A percentile compares a stretch with the other conserved stretches of the same genome.
These are phyloP conservation scores for Drosophila cognata DNA, from an alignment of 2,888 invertebrate genomes.

Conservation along the genomic window DNA sequence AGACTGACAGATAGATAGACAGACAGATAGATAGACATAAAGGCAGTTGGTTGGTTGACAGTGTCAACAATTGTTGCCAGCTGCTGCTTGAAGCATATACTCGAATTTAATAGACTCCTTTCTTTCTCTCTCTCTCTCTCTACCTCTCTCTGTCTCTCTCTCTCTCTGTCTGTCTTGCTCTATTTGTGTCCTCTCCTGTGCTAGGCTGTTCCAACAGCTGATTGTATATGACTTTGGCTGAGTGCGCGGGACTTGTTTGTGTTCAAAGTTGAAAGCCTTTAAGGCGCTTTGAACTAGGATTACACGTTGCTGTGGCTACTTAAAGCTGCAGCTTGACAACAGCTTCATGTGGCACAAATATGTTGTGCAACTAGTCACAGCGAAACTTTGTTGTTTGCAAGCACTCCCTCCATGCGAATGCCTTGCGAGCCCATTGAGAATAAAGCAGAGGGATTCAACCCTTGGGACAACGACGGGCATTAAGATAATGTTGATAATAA, in stretches of 20 bases:
- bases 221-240: constrained; percentile 67
- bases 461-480: constrained; percentile 26
- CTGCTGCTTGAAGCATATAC: constrained; percentile 29
- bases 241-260: constrained; percentile 42
- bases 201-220: constrained; percentile 32
- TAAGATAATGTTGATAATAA: constrained; percentile 25
- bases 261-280: constrained; percentile 31
- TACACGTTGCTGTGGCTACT: constrained; percentile 51
- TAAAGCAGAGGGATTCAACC: not conserved
- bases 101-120: constrained; percentile 53
- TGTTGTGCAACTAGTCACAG: constrained; percentile 46
- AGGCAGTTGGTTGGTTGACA: not conserved
- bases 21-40: not conserved
- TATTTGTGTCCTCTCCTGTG: too few relatives aligned
- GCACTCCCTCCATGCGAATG: constrained; percentile 32
- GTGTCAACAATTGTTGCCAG: constrained; percentile 50
- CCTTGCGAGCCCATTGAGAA: constrained; percentile 9
- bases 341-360: constrained; percentile 44
- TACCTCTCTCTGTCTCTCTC: too few relatives aligned
- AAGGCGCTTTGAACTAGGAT: constrained; percentile 17
- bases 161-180: not conserved
- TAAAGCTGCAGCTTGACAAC: constrained; percentile 42
- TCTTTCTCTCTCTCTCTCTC: not conserved
- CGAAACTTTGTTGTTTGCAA: constrained; percentile 34
- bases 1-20: not conserved